Base-by-base conservation (phyloP, 2,888 invertebrate genomes). In the Drosophila mercatorum region DNA sequence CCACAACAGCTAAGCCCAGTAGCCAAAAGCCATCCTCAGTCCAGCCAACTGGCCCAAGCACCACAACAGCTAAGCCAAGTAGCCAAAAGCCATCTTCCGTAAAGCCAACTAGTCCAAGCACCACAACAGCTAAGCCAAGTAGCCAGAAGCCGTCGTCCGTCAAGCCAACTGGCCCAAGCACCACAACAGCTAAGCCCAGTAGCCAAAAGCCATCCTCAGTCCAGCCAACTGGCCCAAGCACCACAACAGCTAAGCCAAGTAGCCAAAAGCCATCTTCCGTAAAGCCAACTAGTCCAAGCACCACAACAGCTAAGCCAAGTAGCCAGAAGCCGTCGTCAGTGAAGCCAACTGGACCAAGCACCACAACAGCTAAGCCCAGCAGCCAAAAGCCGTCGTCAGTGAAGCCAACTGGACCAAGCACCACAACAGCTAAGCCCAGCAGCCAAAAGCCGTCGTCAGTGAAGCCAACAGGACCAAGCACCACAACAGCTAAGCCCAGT, bases 161-260 rank as follows among this genome's bases (percentile, higher is more conserved):
- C 0, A 28, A 14, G 22, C 40, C 53, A 7, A 36, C 26, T 0
- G n/a, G 1, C 7, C 36, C 36, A 3, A 17, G 4, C 28, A 55
- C 40, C 40, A 26, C n/a, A 14, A 10, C 14, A 5, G 8, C 10
- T 44, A 38, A 8, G 22, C 12, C 46, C 36, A 28, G 10, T 3
- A n/a, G 3, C n/a, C 28, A 14, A 47, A 49, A 49, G 12, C 7
- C 46, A 0, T 26, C 46, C 2, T 34, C 31, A 34, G 31, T 34
- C 1, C 10, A 10, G 10, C 34, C 34, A 34, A 34, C 34, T 34
- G 2, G 34, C 1, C 10, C 34, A 34, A 34, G 34, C 10, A 34
- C 31, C 3, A 44, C 62, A 0, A 70, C 74, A 2, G 4, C 1
- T 0, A 53, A 26, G 52, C 26, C 68, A 12, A 70, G 17, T 5